Conservation (phyloP, 2,888 invertebrate species). For the Plusia festucae region DNA sequence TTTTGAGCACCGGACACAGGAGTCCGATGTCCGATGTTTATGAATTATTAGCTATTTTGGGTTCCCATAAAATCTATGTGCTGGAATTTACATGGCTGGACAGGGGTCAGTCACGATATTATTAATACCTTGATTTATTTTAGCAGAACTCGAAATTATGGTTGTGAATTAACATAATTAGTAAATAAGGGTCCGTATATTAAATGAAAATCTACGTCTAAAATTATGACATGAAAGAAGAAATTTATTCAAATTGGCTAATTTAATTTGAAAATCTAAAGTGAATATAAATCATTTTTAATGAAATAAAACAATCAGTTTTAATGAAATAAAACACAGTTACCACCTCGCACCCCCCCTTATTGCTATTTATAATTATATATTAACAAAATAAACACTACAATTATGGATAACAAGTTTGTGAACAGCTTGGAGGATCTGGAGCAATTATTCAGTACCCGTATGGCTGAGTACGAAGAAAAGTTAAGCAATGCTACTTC, state of each 20-base stretch:
- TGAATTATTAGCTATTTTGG: slow-evolving; percentile 83
- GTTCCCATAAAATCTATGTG: slow-evolving; percentile 82
- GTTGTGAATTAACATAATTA: slow-evolving; percentile 43
- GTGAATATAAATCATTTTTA: no score
- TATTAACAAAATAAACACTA: no score
- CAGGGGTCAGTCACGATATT: slow-evolving; percentile 58
- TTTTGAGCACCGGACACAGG: slow-evolving; percentile 66
- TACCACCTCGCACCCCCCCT: no score
- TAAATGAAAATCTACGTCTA: slow-evolving; percentile 31
- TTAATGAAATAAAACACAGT: no score
- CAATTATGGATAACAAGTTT: no score
- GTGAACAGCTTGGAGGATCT: no score
- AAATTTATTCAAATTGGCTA: slow-evolving; percentile 52
- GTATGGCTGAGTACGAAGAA: no score
- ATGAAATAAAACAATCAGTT: no score
- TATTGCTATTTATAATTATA: no score
- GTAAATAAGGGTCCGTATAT: slow-evolving; percentile 36
- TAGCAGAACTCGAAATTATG: slow-evolving; percentile 20
- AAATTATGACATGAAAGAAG: slow-evolving; percentile 52
- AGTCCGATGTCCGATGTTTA: slow-evolving; percentile 80
- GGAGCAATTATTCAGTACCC: no score
- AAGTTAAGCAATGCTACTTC: no score
- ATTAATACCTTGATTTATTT: slow-evolving; percentile 50
- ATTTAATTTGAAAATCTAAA: slow-evolving; percentile 43
- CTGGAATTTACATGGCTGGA: slow-evolving; percentile 46